These are phyloP conservation scores for Casuarius casuarius DNA, from an alignment of 2,113 vertebrate species.

Conservation along the genomic window DNA sequence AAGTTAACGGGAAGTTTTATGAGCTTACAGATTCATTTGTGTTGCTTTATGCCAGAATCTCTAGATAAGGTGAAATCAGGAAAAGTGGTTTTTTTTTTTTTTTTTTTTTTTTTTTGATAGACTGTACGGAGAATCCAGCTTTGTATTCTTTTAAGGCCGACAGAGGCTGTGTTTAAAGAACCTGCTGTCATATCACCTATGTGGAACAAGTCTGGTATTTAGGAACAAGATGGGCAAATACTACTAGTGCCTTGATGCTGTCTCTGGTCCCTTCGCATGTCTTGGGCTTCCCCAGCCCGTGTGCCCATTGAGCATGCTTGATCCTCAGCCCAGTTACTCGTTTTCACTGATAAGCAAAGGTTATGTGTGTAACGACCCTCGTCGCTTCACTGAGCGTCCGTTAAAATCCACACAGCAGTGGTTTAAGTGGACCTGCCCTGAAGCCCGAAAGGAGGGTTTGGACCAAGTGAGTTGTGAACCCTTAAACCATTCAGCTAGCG, in stretches of 20 bases:
- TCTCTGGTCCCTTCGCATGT: neutral
- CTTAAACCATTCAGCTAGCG: neutral
- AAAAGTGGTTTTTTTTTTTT: too few relatives aligned
- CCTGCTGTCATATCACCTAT: fast-evolving
- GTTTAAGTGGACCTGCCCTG: neutral
- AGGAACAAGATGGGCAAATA: neutral
- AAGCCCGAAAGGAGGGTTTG: neutral
- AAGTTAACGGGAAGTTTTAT: neutral
- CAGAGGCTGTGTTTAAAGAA: neutral
- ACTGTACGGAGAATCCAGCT: neutral
- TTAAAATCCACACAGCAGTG: fast-evolving
- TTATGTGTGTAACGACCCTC: fast-evolving
- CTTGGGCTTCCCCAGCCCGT: fast-evolving
- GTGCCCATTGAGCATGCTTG: neutral
- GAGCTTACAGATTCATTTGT: neutral
- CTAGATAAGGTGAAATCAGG: neutral
- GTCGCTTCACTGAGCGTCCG: neutral
- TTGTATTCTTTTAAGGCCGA: neutral
- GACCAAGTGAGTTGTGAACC: neutral
- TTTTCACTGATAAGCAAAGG: neutral
- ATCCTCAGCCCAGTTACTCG: neutral
- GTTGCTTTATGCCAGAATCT: neutral
- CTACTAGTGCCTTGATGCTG: neutral
- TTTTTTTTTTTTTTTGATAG: neutral
- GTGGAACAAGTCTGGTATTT: neutral